phyloP scores from a whole-genome alignment of 1,140 invertebrate species.

The Oppia nitens region DNA sequence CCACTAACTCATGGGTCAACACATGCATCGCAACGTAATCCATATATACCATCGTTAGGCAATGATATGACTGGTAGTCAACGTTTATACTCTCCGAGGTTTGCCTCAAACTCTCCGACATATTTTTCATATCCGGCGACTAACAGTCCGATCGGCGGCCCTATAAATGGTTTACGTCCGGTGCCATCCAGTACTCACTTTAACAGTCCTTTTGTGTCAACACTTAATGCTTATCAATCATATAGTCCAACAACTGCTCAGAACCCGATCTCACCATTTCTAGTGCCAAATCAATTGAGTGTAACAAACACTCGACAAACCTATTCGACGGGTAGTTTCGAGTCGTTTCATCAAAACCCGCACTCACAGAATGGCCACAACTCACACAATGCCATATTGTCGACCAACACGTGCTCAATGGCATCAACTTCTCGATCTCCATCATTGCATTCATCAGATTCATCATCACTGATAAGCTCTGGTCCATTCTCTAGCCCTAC shows the following conservation, averaged over 20 bases:
- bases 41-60: too few relatives aligned
- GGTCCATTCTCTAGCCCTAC: background rate
- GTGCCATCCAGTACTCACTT: background rate
- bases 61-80: background rate
- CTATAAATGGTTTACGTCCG: too few relatives aligned
- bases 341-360: background rate
- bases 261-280: constrained; percentile 8
- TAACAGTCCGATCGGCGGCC: background rate
- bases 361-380: too few relatives aligned
- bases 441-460: background rate
- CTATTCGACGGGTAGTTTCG: background rate
- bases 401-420: background rate
- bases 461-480: background rate
- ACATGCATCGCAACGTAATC: background rate
- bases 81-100: background rate
- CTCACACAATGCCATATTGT: background rate
- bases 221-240: background rate
- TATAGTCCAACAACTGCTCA: background rate
- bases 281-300: constrained; percentile 8
- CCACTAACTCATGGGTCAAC: background rate
- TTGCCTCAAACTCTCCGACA: background rate
- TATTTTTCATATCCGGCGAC: background rate
- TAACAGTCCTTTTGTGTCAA: background rate
- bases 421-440: background rate
- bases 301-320: background rate